phyloP scores from a whole-genome alignment of 2,113 vertebrate genomes.

The Mus musculus region GRCm39 chr1:26196001-26196500 shows the following conservation, averaged over 20 bases:
- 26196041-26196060: background rate
- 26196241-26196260: background rate
- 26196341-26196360: slow-evolving; percentile 9
- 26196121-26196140: background rate
- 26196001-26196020: background rate
- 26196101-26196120: background rate
- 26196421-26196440: background rate
- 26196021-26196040: background rate
- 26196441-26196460: background rate
- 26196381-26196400: background rate
- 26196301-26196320: background rate
- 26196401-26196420: background rate
- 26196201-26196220: background rate
- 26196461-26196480: background rate
- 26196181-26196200: background rate
- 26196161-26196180: background rate
- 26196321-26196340: background rate
- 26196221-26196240: background rate
- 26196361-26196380: slow-evolving; percentile 9
- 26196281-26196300: background rate
- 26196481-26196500: background rate
- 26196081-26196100: background rate
- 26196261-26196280: background rate
- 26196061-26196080: background rate
- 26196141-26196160: background rate